Evolutionary conservation across 2,113 vertebrate species (phyloP).

Genomic region (Syngnathus scovelli): DNA sequence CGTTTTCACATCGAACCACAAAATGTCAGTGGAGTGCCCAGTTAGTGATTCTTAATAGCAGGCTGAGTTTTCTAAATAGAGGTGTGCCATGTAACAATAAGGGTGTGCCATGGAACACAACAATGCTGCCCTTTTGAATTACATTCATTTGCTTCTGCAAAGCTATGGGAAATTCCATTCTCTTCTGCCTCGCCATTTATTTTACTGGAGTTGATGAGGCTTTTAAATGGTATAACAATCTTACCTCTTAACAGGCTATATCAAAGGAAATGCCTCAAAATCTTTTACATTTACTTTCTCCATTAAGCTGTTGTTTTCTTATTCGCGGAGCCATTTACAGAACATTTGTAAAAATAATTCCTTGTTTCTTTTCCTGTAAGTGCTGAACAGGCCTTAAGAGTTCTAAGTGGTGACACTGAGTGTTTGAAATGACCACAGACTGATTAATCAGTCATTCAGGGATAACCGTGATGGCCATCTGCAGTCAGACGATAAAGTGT

Average conservation of each 20-base stretch:
- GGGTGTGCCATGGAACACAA: neutral
- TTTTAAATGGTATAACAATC: neutral
- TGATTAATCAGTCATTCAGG: neutral
- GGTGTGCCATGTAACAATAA: neutral
- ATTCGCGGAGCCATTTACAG: neutral
- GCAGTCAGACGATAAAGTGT: neutral
- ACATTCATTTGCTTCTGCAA: neutral
- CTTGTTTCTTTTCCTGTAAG: neutral
- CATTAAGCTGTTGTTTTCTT: neutral
- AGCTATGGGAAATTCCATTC: neutral
- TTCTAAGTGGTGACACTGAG: neutral
- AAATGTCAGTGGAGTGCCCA: conserved; percentile 4
- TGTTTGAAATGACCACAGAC: neutral
- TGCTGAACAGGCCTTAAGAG: neutral
- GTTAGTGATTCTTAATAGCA: neutral
- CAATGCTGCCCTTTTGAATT: neutral
- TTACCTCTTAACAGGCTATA: neutral
- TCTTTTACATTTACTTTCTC: neutral
- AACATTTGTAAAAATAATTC: neutral
- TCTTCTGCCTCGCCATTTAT: neutral
- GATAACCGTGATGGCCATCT: conserved; percentile 2
- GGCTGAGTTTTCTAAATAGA: neutral
- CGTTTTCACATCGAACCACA: neutral
- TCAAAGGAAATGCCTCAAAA: neutral
- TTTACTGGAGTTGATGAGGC: neutral